phyloP scores from a whole-genome alignment of 2,797 vertebrate species.

The Ficedula albicollis region DNA sequence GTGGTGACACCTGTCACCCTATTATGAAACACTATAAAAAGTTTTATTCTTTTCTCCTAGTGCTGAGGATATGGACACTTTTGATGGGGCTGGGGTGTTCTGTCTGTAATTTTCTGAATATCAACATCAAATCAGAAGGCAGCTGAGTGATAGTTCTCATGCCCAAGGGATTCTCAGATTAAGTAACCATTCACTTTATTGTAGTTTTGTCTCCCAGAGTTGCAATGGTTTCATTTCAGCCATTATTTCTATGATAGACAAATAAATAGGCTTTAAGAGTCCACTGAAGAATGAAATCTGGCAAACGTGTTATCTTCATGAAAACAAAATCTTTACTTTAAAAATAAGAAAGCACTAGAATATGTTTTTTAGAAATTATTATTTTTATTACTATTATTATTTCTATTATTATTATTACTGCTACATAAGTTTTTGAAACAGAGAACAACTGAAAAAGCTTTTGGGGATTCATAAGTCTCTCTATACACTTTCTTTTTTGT shows the following conservation, averaged over 20 bases:
- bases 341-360: not conserved
- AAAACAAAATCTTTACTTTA: not conserved
- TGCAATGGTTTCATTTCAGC: not conserved
- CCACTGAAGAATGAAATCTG: slow-evolving; percentile 1
- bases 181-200: slow-evolving; percentile 13
- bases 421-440: not conserved
- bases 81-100: slow-evolving; percentile 48
- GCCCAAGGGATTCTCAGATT: slow-evolving; percentile 47
- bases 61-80: slow-evolving; percentile 54
- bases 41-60: slow-evolving; percentile 63
- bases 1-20: slow-evolving; percentile 62
- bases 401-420: too few relatives aligned
- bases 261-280: slow-evolving; percentile 36
- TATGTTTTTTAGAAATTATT: too few relatives aligned
- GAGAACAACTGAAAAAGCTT: not conserved
- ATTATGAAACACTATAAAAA: slow-evolving; percentile 49
- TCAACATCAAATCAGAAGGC: slow-evolving; percentile 41
- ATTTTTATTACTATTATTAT: too few relatives aligned
- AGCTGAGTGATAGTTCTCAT: slow-evolving; percentile 1
- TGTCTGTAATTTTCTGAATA: slow-evolving; percentile 62
- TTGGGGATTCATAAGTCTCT: not conserved
- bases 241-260: slow-evolving; percentile 25
- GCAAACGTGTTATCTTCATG: not conserved
- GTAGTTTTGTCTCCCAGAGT: not conserved
- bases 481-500: not conserved